Conservation (phyloP, 2,888 invertebrate genomes). For the Tachina grossa region DNA sequence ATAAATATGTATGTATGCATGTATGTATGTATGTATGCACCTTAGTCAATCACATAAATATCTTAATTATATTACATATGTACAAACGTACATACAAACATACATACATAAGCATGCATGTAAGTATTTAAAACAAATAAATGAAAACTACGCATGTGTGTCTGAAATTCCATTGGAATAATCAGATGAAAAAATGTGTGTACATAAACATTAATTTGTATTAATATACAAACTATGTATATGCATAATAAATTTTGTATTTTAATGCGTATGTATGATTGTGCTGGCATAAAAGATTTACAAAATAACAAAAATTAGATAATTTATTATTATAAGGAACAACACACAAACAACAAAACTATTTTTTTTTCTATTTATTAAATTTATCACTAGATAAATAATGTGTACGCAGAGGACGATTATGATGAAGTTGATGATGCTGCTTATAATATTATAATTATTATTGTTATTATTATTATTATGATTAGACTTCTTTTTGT, state of each 20-base stretch:
- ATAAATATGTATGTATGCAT: too few species aligned
- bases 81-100: background rate
- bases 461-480: constrained; percentile 12
- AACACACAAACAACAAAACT: constrained; percentile 42
- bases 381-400: constrained; percentile 45
- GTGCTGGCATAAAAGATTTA: constrained; percentile 37
- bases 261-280: constrained; percentile 13
- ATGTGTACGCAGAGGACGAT: constrained; percentile 25
- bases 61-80: background rate
- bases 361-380: background rate
- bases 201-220: constrained; percentile 22
- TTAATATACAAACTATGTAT: constrained; percentile 19
- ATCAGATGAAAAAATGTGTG: background rate
- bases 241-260: constrained; percentile 26
- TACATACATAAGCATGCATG: background rate
- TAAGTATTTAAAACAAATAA: background rate
- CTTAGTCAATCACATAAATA: constrained; percentile 39
- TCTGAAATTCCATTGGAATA: constrained; percentile 19
- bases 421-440: constrained; percentile 23
- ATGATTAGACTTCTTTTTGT: background rate
- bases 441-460: background rate
- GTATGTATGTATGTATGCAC: background rate
- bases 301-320: constrained; percentile 55
- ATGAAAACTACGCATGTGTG: too few species aligned
- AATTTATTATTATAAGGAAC: constrained; percentile 59